These are phyloP conservation scores for Amblyjoppa fuscipennis DNA, from an alignment of 2,888 invertebrate species.

Conservation along the genomic window DNA sequence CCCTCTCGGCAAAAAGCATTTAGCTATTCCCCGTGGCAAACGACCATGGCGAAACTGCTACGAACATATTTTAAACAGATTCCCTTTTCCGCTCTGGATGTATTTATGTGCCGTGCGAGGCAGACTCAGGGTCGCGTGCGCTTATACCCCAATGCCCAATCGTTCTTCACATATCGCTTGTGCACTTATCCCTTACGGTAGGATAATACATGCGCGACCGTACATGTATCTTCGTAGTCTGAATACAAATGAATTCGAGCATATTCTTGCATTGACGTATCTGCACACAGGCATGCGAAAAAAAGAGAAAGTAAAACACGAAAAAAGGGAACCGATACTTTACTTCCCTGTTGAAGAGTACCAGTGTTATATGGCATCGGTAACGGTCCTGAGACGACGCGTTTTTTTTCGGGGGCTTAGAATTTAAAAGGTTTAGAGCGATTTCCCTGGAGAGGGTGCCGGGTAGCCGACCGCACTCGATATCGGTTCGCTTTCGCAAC, in stretches of 20 bases:
- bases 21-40: slow-evolving; percentile 85
- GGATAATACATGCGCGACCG: slow-evolving; percentile 21
- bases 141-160: slow-evolving; percentile 68
- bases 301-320: slow-evolving; percentile 33
- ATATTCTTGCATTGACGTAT: slow-evolving; percentile 47
- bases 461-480: slow-evolving; percentile 76
- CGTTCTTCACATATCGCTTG: slow-evolving; percentile 60
- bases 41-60: slow-evolving; percentile 84
- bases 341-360: slow-evolving; percentile 62
- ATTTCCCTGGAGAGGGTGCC: slow-evolving; percentile 83
- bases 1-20: slow-evolving; percentile 85
- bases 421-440: slow-evolving; percentile 85
- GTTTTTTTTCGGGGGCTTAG: slow-evolving; percentile 74
- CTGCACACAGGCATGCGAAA: slow-evolving; percentile 1
- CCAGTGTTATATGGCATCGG: slow-evolving; percentile 63
- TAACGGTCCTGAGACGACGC: slow-evolving; percentile 69
- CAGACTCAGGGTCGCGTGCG: slow-evolving; percentile 71
- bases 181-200: slow-evolving; percentile 32
- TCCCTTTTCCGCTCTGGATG: slow-evolving; percentile 81
- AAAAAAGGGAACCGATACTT: slow-evolving; percentile 63
- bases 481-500: slow-evolving; percentile 53
- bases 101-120: slow-evolving; percentile 81
- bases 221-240: slow-evolving; percentile 33
- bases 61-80: slow-evolving; percentile 85
- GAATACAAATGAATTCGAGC: slow-evolving; percentile 60